Conservation (phyloP, 2,113 vertebrate species). For the Gnathonemus longibarbis region DNA sequence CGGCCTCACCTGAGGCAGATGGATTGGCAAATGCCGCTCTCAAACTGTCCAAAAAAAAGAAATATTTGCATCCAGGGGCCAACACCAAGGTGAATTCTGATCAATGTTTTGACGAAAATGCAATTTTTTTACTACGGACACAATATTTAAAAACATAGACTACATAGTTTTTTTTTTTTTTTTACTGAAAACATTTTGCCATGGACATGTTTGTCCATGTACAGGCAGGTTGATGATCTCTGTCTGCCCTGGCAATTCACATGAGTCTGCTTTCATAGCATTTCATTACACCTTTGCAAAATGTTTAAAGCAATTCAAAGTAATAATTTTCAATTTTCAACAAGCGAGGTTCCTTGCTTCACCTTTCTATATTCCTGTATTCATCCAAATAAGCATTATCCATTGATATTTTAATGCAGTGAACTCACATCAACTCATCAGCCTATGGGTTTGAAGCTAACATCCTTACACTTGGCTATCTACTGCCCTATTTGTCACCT, state of each 20-base stretch:
- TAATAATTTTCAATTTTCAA: background rate
- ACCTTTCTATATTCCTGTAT: background rate
- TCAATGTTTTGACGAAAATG: background rate
- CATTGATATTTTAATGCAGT: background rate
- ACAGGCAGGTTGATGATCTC: background rate
- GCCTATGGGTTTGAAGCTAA: background rate
- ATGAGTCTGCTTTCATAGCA: background rate
- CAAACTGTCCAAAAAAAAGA: background rate
- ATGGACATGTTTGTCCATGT: background rate
- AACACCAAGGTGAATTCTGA: background rate
- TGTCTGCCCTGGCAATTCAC: background rate
- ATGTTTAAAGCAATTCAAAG: background rate
- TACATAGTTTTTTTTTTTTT: background rate
- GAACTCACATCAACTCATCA: background rate
- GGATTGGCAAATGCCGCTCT: background rate
- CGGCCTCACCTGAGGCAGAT: background rate
- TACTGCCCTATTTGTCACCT: background rate
- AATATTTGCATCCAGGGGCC: background rate
- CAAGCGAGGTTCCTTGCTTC: background rate
- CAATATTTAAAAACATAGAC: background rate
- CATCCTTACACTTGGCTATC: background rate
- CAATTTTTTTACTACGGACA: background rate
- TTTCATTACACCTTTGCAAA: background rate
- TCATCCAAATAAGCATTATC: background rate
- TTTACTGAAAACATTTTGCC: background rate